Conservation (phyloP, 2,797 vertebrate genomes). For the Gadopsis bispinosus region DNA sequence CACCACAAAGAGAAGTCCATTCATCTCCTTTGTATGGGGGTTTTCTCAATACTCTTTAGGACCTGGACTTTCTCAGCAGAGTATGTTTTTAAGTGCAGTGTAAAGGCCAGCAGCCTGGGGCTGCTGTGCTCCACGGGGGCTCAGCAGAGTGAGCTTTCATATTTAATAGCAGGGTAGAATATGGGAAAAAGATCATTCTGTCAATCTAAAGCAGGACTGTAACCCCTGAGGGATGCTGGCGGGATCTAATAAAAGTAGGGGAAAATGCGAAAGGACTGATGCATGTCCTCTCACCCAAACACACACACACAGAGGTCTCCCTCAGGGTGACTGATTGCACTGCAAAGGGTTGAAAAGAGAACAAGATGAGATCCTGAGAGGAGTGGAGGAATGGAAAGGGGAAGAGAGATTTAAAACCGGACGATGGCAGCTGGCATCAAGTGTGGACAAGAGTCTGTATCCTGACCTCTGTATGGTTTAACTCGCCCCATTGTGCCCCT, state of each 20-base stretch:
- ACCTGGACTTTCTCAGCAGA: slow-evolving; percentile 15
- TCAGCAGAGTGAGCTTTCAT: slow-evolving; percentile 37
- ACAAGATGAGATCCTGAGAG: slow-evolving; percentile 69
- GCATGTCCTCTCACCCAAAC: slow-evolving; percentile 46
- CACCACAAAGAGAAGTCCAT: neutral
- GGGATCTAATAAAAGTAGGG: slow-evolving; percentile 61
- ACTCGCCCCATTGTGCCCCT: slow-evolving; percentile 18
- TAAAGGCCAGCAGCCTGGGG: slow-evolving; percentile 57
- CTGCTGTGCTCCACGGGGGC: slow-evolving; percentile 33
- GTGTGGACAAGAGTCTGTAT: slow-evolving; percentile 51
- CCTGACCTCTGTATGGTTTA: slow-evolving; percentile 48
- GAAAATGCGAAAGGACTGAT: slow-evolving; percentile 50
- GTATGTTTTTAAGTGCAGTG: slow-evolving; percentile 34
- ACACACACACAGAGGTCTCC: slow-evolving; percentile 21
- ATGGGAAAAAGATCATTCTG: slow-evolving; percentile 35
- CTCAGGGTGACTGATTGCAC: slow-evolving; percentile 73
- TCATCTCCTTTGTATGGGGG: neutral
- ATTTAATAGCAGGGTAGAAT: slow-evolving; percentile 48
- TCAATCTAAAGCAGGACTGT: slow-evolving; percentile 54
- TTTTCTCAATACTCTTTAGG: slow-evolving; percentile 24
- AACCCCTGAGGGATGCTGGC: slow-evolving; percentile 55
- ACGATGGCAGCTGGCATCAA: slow-evolving; percentile 62
- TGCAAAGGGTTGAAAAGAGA: slow-evolving; percentile 52
- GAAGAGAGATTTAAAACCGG: slow-evolving; percentile 46
- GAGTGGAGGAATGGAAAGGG: slow-evolving; percentile 20